phyloP scores from a whole-genome alignment of 2,113 vertebrate genomes.

The Albula goreensis region DNA sequence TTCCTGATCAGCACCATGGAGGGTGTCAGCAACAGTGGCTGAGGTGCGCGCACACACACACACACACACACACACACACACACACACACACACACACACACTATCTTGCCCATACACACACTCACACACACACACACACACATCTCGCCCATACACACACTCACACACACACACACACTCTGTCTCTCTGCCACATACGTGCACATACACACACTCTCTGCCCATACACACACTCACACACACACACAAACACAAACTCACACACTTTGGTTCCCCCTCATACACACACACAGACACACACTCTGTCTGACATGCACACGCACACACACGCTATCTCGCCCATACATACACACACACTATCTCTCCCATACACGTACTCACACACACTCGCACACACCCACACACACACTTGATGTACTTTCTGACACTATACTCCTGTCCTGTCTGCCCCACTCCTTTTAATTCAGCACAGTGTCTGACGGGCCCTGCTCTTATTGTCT shows the following conservation, averaged over 20 bases:
- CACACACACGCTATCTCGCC: neutral
- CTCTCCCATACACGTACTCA: neutral
- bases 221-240: too few relatives aligned
- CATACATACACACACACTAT: neutral
- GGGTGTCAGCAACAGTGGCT: conserved; percentile 2
- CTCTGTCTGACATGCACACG: too few relatives aligned
- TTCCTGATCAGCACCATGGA: conserved; percentile 42
- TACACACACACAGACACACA: neutral
- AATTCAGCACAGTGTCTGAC: neutral
- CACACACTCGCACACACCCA: neutral
- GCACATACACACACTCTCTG: too few relatives aligned
- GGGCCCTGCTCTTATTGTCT: neutral
- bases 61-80: neutral
- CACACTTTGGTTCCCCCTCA: neutral
- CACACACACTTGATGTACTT: neutral
- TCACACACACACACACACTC: neutral
- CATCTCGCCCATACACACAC: neutral
- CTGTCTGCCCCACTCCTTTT: neutral
- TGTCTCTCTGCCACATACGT: too few relatives aligned
- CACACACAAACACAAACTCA: neutral
- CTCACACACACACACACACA: neutral
- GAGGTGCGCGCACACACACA: neutral
- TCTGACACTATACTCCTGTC: neutral
- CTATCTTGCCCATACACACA: neutral
- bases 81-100: neutral